Evolutionary conservation across 1,140 invertebrate species (phyloP).

Genomic region (Portunus trituberculatus): DNA sequence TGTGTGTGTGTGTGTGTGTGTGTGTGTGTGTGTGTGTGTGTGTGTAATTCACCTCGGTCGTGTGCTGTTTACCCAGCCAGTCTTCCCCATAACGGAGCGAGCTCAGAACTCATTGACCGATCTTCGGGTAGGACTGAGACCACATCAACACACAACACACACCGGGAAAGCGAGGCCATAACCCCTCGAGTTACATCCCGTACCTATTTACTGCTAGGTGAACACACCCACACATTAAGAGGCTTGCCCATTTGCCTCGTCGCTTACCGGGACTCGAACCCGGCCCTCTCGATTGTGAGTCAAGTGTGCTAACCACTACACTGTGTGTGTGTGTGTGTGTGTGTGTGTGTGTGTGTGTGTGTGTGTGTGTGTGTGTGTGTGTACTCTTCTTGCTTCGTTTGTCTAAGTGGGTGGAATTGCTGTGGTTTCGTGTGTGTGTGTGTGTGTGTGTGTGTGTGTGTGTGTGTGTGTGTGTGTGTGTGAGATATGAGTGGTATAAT

Average conservation of each 20-base stretch:
- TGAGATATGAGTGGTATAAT: neutral
- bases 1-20: neutral
- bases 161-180: too few relatives aligned
- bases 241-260: too few relatives aligned
- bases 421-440: neutral
- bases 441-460: constrained; percentile 22
- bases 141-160: too few relatives aligned
- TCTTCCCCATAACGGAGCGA: too few relatives aligned
- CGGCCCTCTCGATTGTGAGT: too few relatives aligned
- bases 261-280: too few relatives aligned
- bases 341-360: constrained; percentile 26
- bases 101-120: too few relatives aligned
- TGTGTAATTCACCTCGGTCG: neutral
- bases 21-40: too few relatives aligned
- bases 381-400: neutral
- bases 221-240: too few relatives aligned
- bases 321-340: neutral
- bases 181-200: too few relatives aligned
- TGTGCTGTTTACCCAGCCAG: neutral
- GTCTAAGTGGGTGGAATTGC: neutral
- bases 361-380: constrained; percentile 13
- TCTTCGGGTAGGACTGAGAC: too few relatives aligned
- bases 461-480: constrained; percentile 26
- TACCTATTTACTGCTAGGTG: too few relatives aligned
- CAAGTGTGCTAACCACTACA: neutral